These are phyloP conservation scores for Leucopsar rothschildi DNA, from an alignment of 2,113 vertebrate species.

Conservation along the genomic window DNA sequence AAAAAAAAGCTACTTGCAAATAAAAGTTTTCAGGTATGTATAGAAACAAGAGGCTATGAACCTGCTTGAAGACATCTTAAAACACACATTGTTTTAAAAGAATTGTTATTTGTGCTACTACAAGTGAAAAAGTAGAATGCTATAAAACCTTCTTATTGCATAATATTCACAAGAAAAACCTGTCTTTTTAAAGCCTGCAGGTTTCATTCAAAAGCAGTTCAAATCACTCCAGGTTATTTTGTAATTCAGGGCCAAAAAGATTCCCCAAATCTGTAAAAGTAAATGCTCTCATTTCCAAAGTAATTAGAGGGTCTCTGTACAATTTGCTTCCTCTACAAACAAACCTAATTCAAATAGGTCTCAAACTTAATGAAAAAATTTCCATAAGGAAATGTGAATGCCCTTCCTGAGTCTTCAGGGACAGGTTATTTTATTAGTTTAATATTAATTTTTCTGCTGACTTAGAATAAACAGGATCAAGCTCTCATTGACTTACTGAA, in stretches of 20 bases:
- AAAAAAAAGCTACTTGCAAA: background rate
- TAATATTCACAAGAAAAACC: background rate
- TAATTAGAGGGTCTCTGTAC: background rate
- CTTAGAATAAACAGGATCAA: background rate
- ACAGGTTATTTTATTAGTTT: background rate
- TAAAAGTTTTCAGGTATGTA: slow-evolving; percentile 31
- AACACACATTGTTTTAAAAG: background rate
- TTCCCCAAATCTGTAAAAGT: background rate
- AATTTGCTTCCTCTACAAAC: background rate
- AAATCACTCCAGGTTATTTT: background rate
- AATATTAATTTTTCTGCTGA: background rate
- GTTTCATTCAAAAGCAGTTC: background rate
- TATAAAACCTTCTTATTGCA: background rate
- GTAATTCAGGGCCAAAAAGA: background rate
- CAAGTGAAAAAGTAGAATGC: background rate
- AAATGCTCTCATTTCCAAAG: background rate
- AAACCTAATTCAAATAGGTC: background rate
- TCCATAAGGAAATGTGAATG: background rate
- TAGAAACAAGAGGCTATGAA: background rate
- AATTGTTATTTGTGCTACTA: background rate
- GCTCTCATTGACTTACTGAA: background rate
- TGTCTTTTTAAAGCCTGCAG: background rate
- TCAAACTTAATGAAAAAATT: background rate
- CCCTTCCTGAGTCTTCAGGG: background rate
- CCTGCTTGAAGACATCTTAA: background rate